Evolutionary conservation across 2,888 invertebrate species (phyloP).

Genomic region (Nezara viridula): DNA sequence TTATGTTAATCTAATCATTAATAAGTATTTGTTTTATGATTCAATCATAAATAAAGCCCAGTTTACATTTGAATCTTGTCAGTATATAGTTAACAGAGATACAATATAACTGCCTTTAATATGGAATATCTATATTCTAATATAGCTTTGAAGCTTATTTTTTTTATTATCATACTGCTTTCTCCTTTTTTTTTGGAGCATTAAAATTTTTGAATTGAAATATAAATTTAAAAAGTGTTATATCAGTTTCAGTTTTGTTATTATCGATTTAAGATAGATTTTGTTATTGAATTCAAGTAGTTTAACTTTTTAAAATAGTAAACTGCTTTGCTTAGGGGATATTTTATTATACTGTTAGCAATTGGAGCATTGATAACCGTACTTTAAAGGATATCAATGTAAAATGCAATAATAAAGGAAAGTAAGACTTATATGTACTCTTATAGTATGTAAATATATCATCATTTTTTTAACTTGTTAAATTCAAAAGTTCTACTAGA

Average conservation of each 20-base stretch:
- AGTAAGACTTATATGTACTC: slow-evolving; percentile 16
- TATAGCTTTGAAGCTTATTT: not conserved
- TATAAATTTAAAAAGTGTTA: not conserved
- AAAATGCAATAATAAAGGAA: slow-evolving; percentile 41
- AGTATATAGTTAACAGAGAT: not conserved
- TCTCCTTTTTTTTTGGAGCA: not conserved
- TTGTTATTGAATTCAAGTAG: not conserved
- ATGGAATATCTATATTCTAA: not conserved
- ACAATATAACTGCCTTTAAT: slow-evolving; percentile 7
- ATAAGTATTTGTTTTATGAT: not conserved
- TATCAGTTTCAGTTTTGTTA: not conserved
- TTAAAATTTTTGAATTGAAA: not conserved
- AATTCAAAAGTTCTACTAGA: slow-evolving; percentile 24
- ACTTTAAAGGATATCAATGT: not conserved
- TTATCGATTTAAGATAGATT: not conserved
- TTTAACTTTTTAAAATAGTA: not conserved
- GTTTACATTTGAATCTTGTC: slow-evolving; percentile 32
- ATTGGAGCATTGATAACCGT: not conserved
- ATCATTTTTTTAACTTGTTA: not conserved
- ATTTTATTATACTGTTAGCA: slow-evolving; percentile 19
- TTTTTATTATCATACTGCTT: too few relatives aligned
- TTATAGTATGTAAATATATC: slow-evolving; percentile 34
- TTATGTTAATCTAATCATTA: not conserved
- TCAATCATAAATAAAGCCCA: slow-evolving; percentile 18
- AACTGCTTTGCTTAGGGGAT: not conserved